These are phyloP conservation scores for Malacosoma neustria DNA, from an alignment of 2,888 invertebrate species.

Conservation along the genomic window DNA sequence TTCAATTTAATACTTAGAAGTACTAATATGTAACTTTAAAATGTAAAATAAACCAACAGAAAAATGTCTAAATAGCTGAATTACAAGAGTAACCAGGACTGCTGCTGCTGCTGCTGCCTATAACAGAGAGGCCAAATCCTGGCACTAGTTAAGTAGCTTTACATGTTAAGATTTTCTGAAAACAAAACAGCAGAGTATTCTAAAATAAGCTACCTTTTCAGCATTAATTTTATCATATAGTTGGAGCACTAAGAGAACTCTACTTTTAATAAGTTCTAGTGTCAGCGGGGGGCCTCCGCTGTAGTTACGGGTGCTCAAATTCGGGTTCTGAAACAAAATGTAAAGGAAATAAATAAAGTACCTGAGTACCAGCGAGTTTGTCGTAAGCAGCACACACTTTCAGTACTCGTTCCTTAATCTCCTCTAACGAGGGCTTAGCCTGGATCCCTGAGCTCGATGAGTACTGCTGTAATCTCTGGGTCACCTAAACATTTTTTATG, in stretches of 20 bases:
- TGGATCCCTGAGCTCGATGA: conserved; percentile 35
- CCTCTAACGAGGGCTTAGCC: conserved; percentile 73
- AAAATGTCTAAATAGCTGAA: too few species aligned
- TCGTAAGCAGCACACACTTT: conserved; percentile 92
- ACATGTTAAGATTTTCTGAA: too few species aligned
- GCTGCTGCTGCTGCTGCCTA: too few species aligned
- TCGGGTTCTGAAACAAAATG: conserved; percentile 77
- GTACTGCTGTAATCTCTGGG: conserved; percentile 39
- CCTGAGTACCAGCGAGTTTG: conserved; percentile 91
- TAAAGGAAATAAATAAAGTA: conserved; percentile 64
- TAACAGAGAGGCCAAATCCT: too few species aligned
- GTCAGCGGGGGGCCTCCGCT: conserved; percentile 85
- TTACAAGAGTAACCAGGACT: too few species aligned
- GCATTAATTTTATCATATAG: conserved; percentile 98
- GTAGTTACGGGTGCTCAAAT: conserved; percentile 81
- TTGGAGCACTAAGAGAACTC: conserved; percentile 95
- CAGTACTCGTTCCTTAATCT: conserved; percentile 87
- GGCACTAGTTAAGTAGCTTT: too few species aligned
- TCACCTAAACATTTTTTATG: conserved; percentile 60
- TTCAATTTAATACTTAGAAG: too few species aligned
- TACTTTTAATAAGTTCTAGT: conserved; percentile 87
- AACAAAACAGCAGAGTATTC: conserved; percentile 1
- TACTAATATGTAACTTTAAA: too few species aligned
- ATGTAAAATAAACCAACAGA: too few species aligned
- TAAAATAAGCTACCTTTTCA: conserved; percentile 83